Evolutionary conservation across 2,797 vertebrate species (phyloP).

Genomic region (Rhynchonycteris naso): DNA sequence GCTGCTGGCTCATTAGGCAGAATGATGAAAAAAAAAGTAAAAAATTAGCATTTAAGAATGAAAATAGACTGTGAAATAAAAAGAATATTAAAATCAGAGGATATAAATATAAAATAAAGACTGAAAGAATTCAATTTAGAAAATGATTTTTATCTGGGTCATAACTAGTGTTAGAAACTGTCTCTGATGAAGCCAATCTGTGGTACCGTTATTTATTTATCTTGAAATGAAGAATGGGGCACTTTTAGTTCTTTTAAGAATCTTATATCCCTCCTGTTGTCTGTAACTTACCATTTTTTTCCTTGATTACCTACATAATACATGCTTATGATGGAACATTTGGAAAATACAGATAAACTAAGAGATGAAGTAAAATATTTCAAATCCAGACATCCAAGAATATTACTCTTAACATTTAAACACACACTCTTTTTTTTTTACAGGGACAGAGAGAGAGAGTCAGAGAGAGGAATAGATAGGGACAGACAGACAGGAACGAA

Average conservation of each 20-base stretch:
- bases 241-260: not conserved
- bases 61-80: not conserved
- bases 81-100: not conserved
- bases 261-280: not conserved
- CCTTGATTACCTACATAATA: not conserved
- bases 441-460: too few species aligned
- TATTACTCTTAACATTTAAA: not conserved
- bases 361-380: not conserved
- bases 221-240: conserved; percentile 3
- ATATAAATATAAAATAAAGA: not conserved
- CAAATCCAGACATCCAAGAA: not conserved
- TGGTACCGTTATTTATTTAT: not conserved
- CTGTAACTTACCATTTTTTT: not conserved
- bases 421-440: not conserved
- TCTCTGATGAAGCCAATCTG: not conserved
- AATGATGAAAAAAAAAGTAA: not conserved
- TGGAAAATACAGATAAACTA: conserved; percentile 57
- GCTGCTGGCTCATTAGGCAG: not conserved
- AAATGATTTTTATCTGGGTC: not conserved
- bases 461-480: too few species aligned
- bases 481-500: too few species aligned
- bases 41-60: not conserved
- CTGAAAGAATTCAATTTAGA: not conserved
- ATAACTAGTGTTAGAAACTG: not conserved
- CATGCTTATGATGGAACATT: conserved; percentile 27